Percentiles rank a stretch among this genome's conserved stretches.
phyloP scores from a whole-genome alignment of 2,888 invertebrate genomes.

The Philopedon plagiatum region DNA sequence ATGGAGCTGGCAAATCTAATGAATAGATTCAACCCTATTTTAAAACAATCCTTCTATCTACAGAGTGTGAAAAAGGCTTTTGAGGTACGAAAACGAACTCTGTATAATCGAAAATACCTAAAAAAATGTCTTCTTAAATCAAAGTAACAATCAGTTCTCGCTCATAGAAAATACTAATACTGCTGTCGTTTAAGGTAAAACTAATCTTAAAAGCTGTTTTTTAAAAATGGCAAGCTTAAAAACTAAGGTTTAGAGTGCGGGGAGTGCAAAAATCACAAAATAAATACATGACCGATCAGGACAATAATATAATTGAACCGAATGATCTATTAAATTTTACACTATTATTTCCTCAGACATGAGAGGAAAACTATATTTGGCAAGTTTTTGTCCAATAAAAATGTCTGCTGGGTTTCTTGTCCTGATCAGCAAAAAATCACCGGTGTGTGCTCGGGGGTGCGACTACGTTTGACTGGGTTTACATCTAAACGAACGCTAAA shows the following conservation, averaged over 20 bases:
- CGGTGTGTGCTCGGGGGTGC: background rate
- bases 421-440: constrained; percentile 11
- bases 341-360: no score
- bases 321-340: no score
- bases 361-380: no score
- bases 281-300: constrained; percentile 26
- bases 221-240: constrained; percentile 32
- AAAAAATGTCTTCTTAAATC: constrained; percentile 9
- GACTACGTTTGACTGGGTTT: constrained; percentile 1
- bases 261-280: constrained; percentile 18
- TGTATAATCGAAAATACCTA: constrained; percentile 1
- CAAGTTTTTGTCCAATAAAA: no score
- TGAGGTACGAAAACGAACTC: no score
- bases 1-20: no score
- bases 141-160: constrained; percentile 54
- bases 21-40: no score
- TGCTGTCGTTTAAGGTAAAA: constrained; percentile 51
- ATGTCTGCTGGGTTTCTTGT: background rate
- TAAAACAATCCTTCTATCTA: no score
- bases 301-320: no score
- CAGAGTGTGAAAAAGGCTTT: no score
- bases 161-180: constrained; percentile 54
- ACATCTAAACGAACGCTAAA: constrained; percentile 17
- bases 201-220: constrained; percentile 15
- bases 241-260: constrained; percentile 27